A percentile compares a stretch with the other conserved stretches of the same genome.
Conservation (phyloP, 2,113 vertebrate genomes). For the Pygoscelis antarcticus region DNA sequence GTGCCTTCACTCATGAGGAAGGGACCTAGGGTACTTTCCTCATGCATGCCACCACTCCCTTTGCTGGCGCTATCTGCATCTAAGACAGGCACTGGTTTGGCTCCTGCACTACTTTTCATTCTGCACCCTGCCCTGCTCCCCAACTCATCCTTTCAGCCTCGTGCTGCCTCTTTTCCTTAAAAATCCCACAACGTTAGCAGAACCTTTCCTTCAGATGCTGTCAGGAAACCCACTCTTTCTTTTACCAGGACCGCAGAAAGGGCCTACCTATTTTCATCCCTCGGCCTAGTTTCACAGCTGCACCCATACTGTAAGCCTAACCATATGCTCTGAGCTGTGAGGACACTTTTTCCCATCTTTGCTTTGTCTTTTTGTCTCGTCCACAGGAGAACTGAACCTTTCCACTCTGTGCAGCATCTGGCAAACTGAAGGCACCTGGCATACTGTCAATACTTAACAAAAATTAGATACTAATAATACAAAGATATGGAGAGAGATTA, state of each 20-base stretch:
- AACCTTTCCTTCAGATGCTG: neutral
- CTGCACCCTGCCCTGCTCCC: neutral
- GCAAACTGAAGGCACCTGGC: conserved; percentile 4
- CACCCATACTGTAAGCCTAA: neutral
- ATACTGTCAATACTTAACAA: conserved; percentile 30
- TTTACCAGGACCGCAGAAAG: neutral
- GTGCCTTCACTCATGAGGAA: neutral
- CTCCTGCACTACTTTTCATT: neutral
- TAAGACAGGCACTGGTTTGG: neutral
- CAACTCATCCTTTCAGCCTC: neutral
- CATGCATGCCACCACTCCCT: neutral
- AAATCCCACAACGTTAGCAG: neutral
- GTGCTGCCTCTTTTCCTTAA: neutral
- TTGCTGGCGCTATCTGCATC: neutral
- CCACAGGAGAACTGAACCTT: neutral
- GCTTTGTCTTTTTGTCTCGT: neutral
- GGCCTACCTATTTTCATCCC: neutral
- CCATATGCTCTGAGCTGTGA: neutral
- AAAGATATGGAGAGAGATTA: conserved; percentile 56
- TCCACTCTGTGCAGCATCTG: neutral
- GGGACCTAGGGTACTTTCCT: neutral
- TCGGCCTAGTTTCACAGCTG: neutral
- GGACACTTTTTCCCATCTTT: neutral
- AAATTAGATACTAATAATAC: conserved; percentile 53
- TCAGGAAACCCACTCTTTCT: neutral